A percentile compares a stretch with the other conserved stretches of the same genome.
Evolutionary conservation across 2,113 vertebrate genomes (phyloP).

Genomic region (Ceyx margarethae): DNA sequence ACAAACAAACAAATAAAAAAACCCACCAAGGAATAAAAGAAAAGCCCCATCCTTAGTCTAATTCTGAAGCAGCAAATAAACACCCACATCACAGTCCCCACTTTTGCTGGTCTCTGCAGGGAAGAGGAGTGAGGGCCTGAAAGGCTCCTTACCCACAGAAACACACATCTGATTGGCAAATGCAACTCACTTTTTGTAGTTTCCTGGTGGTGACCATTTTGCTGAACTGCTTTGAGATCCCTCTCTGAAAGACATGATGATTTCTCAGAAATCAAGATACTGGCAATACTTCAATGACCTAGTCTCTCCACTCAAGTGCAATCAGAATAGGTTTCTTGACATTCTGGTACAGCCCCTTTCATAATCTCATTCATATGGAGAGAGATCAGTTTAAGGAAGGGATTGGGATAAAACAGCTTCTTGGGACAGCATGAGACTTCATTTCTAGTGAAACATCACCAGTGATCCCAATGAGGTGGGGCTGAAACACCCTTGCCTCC

Average conservation of each 20-base stretch:
- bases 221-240: constrained; percentile 65
- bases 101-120: not conserved
- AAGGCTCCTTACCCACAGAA: not conserved
- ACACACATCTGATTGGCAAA: not conserved
- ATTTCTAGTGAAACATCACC: not conserved
- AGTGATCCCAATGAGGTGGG: not conserved
- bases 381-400: not conserved
- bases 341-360: not conserved
- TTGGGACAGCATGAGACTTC: not conserved
- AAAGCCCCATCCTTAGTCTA: not conserved
- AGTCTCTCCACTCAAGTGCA: not conserved
- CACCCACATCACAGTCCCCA: not conserved
- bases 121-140: not conserved
- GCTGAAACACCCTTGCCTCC: not conserved
- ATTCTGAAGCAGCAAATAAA: not conserved
- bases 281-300: not conserved
- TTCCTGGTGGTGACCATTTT: constrained; percentile 90
- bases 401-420: not conserved
- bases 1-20: not conserved
- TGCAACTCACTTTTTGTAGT: constrained; percentile 88
- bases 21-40: not conserved
- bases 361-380: not conserved
- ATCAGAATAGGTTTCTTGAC: not conserved
- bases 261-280: not conserved
- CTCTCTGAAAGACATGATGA: constrained; percentile 68